These are phyloP conservation scores for Seira musarum DNA, from an alignment of 2,888 invertebrate species.

Conservation along the genomic window DNA sequence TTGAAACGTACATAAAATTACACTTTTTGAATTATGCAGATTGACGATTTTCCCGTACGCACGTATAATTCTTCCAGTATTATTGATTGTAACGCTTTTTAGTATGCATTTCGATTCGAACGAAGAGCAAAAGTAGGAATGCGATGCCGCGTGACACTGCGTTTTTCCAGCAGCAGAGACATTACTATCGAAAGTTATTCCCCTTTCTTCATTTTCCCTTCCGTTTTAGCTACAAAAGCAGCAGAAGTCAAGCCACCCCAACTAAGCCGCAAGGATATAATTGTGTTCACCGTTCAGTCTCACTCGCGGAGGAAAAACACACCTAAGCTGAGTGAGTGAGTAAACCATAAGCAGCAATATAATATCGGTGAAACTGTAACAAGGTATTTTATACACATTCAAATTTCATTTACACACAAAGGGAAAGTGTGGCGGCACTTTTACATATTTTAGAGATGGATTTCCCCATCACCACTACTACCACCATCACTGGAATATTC, in stretches of 20 bases:
- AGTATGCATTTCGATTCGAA: background rate
- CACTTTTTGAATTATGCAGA: constrained; percentile 59
- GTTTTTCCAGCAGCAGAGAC: constrained; percentile 26
- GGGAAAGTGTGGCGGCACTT: constrained; percentile 46
- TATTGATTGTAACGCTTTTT: constrained; percentile 32
- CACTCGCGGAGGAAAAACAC: background rate
- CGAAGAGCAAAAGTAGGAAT: background rate
- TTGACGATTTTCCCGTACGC: constrained; percentile 52
- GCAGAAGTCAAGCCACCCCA: background rate
- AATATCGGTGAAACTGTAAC: constrained; percentile 33
- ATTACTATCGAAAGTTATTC: too few relatives aligned
- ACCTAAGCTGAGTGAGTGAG: background rate
- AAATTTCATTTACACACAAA: background rate
- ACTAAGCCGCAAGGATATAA: background rate
- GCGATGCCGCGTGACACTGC: constrained; percentile 37
- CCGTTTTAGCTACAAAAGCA: background rate
- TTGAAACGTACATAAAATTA: constrained; percentile 34
- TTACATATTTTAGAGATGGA: too few relatives aligned
- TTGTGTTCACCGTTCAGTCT: background rate
- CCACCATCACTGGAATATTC: background rate
- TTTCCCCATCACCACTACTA: too few relatives aligned
- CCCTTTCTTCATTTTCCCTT: too few relatives aligned
- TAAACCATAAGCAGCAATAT: constrained; percentile 43
- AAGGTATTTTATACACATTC: constrained; percentile 8
- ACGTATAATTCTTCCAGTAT: constrained; percentile 19